These are phyloP conservation scores for Actinernus sp. DNA, from an alignment of 92 coral and sea anemone genomes.

Conservation along the genomic window DNA sequence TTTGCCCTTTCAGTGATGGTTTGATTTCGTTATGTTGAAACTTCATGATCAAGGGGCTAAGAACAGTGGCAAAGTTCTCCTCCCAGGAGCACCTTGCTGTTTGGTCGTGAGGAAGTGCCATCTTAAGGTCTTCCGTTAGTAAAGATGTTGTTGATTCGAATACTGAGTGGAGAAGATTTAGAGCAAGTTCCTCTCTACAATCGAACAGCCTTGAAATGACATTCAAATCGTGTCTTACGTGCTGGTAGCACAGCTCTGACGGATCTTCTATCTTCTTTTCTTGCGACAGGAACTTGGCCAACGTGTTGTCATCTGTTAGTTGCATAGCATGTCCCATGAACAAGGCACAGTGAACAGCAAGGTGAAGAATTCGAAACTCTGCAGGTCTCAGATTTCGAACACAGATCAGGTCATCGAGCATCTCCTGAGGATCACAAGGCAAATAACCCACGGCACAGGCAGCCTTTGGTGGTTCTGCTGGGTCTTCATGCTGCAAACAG, in stretches of 20 bases:
- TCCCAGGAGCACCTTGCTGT: slow-evolving; percentile 47
- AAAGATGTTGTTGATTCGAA: slow-evolving; percentile 50
- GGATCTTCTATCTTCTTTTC: slow-evolving; percentile 24
- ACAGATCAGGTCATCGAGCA: slow-evolving; percentile 20
- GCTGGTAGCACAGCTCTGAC: slow-evolving; percentile 62
- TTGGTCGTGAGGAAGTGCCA: slow-evolving; percentile 10
- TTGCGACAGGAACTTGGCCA: slow-evolving; percentile 34
- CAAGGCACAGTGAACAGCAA: slow-evolving; percentile 79
- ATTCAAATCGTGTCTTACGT: slow-evolving; percentile 58
- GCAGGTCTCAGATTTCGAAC: slow-evolving; percentile 65
- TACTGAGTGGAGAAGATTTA: slow-evolving; percentile 71
- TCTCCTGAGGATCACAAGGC: background rate
- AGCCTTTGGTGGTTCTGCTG: background rate
- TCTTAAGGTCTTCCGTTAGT: slow-evolving; percentile 25
- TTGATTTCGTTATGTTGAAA: slow-evolving; percentile 9
- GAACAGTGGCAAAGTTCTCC: slow-evolving; percentile 9
- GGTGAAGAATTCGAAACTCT: slow-evolving; percentile 86
- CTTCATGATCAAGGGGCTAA: slow-evolving; percentile 11
- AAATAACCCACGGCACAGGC: slow-evolving; percentile 31
- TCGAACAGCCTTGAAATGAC: slow-evolving; percentile 56
- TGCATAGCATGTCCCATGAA: slow-evolving; percentile 77
- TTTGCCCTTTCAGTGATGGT: background rate
- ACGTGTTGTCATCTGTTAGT: slow-evolving; percentile 35
- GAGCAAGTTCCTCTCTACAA: slow-evolving; percentile 67
- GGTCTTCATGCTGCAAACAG: background rate